Percentiles rank a stretch among this genome's conserved stretches.
These are phyloP conservation scores for Rhamnusium bicolor DNA, from an alignment of 2,888 invertebrate genomes.

Conservation along the genomic window DNA sequence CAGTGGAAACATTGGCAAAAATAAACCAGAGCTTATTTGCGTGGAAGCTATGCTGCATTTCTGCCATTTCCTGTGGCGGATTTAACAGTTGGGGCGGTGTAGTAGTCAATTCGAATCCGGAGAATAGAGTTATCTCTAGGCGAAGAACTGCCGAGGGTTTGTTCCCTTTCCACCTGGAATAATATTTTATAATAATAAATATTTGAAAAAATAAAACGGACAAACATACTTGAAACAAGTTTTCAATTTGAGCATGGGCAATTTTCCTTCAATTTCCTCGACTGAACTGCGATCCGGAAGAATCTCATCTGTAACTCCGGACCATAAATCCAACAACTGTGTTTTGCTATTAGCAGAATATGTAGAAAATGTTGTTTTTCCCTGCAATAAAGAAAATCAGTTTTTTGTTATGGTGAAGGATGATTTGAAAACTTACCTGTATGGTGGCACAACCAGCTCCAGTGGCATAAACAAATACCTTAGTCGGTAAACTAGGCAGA, in stretches of 20 bases:
- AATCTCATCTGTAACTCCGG: conserved; percentile 78
- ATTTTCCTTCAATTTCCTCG: conserved; percentile 78
- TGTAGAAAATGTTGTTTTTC: conserved; percentile 77
- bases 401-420: conserved; percentile 1
- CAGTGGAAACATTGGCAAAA: conserved; percentile 76
- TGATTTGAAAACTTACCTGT: conserved; percentile 71
- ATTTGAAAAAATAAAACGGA: conserved; percentile 22
- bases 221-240: conserved; percentile 75
- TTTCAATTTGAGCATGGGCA: conserved; percentile 77
- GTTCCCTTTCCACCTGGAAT: conserved; percentile 75
- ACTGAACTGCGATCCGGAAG: conserved; percentile 77
- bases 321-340: conserved; percentile 75
- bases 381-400: conserved; percentile 67
- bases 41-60: conserved; percentile 76
- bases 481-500: conserved; percentile 78
- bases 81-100: conserved; percentile 72
- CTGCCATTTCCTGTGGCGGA: conserved; percentile 75
- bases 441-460: conserved; percentile 81
- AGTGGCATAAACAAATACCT: conserved; percentile 81
- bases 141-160: conserved; percentile 77
- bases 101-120: conserved; percentile 76
- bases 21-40: conserved; percentile 79
- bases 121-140: conserved; percentile 77
- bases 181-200: no score
- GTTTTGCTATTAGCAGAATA: conserved; percentile 76